These are phyloP conservation scores for Drosophila mojavensis DNA, from an alignment of 1,140 invertebrate genomes.

Conservation along the genomic window DNA sequence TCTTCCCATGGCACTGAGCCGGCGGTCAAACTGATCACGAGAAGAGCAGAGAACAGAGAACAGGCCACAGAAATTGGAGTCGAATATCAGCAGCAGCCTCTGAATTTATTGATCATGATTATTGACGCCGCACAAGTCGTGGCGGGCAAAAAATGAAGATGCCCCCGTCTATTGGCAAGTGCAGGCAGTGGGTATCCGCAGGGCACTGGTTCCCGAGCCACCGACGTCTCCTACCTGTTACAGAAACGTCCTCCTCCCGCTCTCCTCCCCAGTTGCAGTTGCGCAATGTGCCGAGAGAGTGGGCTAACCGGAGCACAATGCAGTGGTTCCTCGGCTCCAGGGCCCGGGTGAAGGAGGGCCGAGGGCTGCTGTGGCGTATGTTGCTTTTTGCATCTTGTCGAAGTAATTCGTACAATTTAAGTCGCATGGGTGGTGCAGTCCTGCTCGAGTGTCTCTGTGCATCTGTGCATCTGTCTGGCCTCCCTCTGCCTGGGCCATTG, in stretches of 20 bases:
- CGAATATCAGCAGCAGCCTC: slow-evolving; percentile 44
- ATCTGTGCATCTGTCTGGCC: slow-evolving; percentile 17
- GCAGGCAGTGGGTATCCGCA: slow-evolving; percentile 26
- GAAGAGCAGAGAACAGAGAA: slow-evolving; percentile 13
- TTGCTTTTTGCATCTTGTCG: slow-evolving; percentile 40
- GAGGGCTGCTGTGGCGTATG: neutral
- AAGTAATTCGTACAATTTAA: slow-evolving; percentile 63
- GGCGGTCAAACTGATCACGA: slow-evolving; percentile 72
- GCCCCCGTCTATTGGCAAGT: slow-evolving; percentile 54
- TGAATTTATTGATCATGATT: slow-evolving; percentile 80
- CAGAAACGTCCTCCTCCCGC: slow-evolving; percentile 1
- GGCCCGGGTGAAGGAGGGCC: neutral
- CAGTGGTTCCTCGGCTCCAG: neutral
- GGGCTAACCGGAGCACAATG: slow-evolving; percentile 25
- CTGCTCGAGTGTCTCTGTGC: neutral
- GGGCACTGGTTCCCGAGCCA: slow-evolving; percentile 22
- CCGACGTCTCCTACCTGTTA: slow-evolving; percentile 44
- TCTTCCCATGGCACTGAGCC: slow-evolving; percentile 67
- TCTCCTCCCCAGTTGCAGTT: slow-evolving; percentile 17
- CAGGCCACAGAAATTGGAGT: slow-evolving; percentile 12
- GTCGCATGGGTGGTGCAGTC: slow-evolving; percentile 38
- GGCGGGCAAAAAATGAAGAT: slow-evolving; percentile 50
- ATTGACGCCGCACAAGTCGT: slow-evolving; percentile 73
- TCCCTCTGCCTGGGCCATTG: slow-evolving; percentile 32
- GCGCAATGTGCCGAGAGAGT: slow-evolving; percentile 20